A percentile compares a stretch with the other conserved stretches of the same genome.
Evolutionary conservation across 2,888 invertebrate genomes (phyloP).

Genomic region (Tortricodes alternella): DNA sequence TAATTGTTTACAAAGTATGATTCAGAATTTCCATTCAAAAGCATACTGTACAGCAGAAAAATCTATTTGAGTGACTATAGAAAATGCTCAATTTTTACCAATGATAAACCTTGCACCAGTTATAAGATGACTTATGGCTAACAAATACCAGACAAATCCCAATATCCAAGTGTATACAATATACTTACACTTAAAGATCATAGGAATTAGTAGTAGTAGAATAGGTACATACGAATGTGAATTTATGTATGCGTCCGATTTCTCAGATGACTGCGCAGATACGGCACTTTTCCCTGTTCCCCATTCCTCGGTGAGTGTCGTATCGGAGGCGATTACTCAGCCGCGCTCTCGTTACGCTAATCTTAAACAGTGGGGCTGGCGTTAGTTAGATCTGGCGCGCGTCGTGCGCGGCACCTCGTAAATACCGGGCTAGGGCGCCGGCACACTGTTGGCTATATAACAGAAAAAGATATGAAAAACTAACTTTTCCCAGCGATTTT

Average conservation of each 20-base stretch:
- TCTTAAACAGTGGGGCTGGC: conserved; percentile 16
- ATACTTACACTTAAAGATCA: no score
- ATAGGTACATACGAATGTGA: neutral
- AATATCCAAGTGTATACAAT: no score
- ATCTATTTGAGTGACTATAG: no score
- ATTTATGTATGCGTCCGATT: neutral
- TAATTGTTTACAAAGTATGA: no score
- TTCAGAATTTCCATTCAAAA: no score
- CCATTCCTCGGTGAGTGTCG: neutral
- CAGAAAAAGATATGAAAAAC: neutral
- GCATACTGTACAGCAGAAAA: no score
- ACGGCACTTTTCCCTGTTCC: neutral
- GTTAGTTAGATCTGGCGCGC: conserved; percentile 8
- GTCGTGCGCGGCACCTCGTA: conserved; percentile 19
- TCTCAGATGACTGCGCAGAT: no score
- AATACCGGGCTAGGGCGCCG: neutral
- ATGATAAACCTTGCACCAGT: no score
- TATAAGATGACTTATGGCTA: no score
- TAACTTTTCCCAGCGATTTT: no score
- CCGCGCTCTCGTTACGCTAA: conserved; percentile 7
- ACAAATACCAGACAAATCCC: no score
- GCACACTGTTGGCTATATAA: neutral
- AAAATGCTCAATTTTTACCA: no score
- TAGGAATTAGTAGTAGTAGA: neutral
- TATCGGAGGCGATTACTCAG: conserved; percentile 16